Conservation (phyloP, 2,888 invertebrate species). For the Epinotia brunnichana region DNA sequence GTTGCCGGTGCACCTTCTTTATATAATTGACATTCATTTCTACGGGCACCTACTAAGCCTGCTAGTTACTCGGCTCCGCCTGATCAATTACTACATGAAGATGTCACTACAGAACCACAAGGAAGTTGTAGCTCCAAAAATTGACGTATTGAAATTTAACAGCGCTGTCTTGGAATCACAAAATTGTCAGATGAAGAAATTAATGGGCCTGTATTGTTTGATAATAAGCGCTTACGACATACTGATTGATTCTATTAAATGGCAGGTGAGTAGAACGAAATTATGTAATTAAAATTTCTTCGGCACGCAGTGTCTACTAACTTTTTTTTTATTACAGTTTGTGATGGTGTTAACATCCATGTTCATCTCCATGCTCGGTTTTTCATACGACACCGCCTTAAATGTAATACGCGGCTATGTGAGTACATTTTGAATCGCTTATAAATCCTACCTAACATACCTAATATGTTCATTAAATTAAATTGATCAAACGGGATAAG, state of each 20-base stretch:
- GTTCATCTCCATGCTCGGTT: constrained; percentile 57
- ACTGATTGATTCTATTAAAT: constrained; percentile 67
- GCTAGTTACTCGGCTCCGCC: constrained; percentile 58
- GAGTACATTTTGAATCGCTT: constrained; percentile 46
- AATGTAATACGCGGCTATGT: constrained; percentile 58
- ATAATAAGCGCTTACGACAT: constrained; percentile 61
- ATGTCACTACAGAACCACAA: constrained; percentile 52
- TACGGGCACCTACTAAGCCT: constrained; percentile 64
- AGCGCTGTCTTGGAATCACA: constrained; percentile 47
- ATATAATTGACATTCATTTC: constrained; percentile 59
- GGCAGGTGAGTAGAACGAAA: constrained; percentile 61
- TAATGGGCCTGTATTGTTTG: constrained; percentile 66
- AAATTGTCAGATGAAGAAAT: constrained; percentile 58
- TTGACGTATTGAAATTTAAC: constrained; percentile 53
- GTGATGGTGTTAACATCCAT: constrained; percentile 59
- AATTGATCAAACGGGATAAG: too few relatives aligned
- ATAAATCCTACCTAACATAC: neutral
- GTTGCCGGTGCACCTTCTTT: constrained; percentile 51
- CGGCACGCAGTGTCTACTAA: neutral
- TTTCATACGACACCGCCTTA: constrained; percentile 56
- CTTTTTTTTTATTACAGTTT: constrained; percentile 56
- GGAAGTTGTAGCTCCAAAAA: constrained; percentile 47
- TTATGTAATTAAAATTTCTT: neutral
- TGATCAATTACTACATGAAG: constrained; percentile 64
- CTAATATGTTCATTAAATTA: too few relatives aligned